A percentile compares a stretch with the other conserved stretches of the same genome.
phyloP scores from a whole-genome alignment of 1,140 invertebrate species.

The Pseudobourletiella spinata region DNA sequence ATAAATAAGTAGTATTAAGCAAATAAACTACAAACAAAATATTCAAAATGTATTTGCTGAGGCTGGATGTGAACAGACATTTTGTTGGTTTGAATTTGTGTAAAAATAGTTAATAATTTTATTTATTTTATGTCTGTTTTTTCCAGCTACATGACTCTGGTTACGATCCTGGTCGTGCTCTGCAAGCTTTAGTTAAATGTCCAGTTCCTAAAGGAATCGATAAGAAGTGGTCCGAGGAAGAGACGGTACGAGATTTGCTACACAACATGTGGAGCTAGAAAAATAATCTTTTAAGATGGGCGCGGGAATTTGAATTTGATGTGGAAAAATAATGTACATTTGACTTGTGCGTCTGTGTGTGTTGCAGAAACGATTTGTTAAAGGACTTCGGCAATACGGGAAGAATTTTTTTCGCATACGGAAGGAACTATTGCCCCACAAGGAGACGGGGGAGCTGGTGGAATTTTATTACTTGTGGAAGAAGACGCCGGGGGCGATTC shows the following conservation, averaged over 20 bases:
- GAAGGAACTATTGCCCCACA: constrained; percentile 90
- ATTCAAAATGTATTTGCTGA: not conserved
- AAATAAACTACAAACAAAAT: not conserved
- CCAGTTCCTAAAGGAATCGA: constrained; percentile 93
- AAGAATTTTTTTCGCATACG: constrained; percentile 98
- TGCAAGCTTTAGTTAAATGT: constrained; percentile 93
- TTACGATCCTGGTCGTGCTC: constrained; percentile 88
- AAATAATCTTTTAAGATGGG: not conserved
- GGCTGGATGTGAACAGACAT: too few relatives aligned
- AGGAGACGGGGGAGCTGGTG: constrained; percentile 92
- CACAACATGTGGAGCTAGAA: not conserved
- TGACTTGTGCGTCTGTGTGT: too few relatives aligned
- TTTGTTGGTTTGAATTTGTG: too few relatives aligned
- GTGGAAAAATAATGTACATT: too few relatives aligned
- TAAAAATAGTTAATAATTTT: too few relatives aligned
- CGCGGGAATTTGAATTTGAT: too few relatives aligned
- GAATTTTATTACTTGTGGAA: constrained; percentile 99
- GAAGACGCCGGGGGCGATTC: constrained; percentile 97
- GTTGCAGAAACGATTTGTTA: constrained; percentile 83
- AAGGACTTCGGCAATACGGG: constrained; percentile 93
- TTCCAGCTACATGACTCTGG: constrained; percentile 78
- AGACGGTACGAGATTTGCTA: constrained; percentile 78
- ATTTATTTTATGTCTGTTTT: constrained; percentile 16
- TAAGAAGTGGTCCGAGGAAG: constrained; percentile 96
- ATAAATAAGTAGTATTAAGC: not conserved